These are phyloP conservation scores for Todiramphus saurophagus DNA, from an alignment of 2,113 vertebrate genomes.

Conservation along the genomic window DNA sequence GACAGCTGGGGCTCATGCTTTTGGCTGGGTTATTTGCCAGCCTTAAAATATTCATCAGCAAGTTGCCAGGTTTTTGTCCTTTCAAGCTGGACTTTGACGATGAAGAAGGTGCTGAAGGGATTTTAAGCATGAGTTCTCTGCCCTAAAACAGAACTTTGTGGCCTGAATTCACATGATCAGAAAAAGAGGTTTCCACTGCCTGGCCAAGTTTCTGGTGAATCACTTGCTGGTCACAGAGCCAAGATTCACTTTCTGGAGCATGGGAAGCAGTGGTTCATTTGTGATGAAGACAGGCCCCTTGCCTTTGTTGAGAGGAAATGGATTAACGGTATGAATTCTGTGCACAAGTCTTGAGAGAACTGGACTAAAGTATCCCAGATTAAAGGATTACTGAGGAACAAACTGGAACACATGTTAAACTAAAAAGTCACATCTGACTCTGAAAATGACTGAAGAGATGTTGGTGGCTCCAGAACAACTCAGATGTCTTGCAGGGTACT, in stretches of 20 bases:
- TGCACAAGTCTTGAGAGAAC: background rate
- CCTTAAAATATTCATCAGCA: constrained; percentile 45
- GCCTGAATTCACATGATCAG: constrained; percentile 33
- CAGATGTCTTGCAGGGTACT: background rate
- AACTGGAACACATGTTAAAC: background rate
- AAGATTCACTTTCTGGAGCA: background rate
- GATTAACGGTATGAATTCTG: constrained; percentile 31
- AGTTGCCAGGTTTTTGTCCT: constrained; percentile 52
- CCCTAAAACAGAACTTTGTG: constrained; percentile 13
- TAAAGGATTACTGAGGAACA: background rate
- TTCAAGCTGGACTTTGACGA: background rate
- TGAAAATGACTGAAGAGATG: background rate
- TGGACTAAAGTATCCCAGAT: background rate
- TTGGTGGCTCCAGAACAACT: background rate
- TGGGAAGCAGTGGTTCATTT: constrained; percentile 12
- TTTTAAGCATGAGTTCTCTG: background rate
- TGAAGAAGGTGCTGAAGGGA: constrained; percentile 28
- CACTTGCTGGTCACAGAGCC: constrained; percentile 31
- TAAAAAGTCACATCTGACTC: background rate
- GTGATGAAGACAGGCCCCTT: background rate
- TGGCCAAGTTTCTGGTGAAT: constrained; percentile 57
- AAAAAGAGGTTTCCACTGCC: background rate
- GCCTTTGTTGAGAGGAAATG: constrained; percentile 4
- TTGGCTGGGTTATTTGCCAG: constrained; percentile 49
- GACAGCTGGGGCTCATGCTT: constrained; percentile 64